Base-by-base conservation (phyloP, 2,888 invertebrate genomes). In the Sisyra terminalis region DNA sequence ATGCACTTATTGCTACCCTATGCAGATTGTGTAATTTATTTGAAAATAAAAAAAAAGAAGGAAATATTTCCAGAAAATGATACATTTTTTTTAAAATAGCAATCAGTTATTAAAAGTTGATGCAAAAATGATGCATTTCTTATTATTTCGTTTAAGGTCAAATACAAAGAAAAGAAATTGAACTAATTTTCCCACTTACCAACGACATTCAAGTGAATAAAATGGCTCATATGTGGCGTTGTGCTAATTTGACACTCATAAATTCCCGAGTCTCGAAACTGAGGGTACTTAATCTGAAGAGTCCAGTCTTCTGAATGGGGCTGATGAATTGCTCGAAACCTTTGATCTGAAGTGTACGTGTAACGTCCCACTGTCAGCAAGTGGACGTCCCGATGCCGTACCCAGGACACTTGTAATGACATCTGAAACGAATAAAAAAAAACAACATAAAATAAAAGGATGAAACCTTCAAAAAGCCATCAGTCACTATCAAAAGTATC, bases 221-320 rank as follows among this genome's bases (percentile, higher is more conserved):
- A 88, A 63, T 89, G 89, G 56, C 87, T 87, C 73, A 88, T 81
- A 57, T 89, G 90, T 16, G 90, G 90, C 45, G 88, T 88, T 47
- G 90, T 89, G 52, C 88, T 88, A 58, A 92, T 84, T 71, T 92
- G 92, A 64, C 90, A 92, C 66, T 92, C 90, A 66, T 92, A 92
- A 53, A 87, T 78, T 46, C 90, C 90, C 13, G 80, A 78, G 63
- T 92, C 90, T 50, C 87, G 73, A 59, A 86, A 83, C 60, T 90
- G 89, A 1, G 89, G 85, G 60, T 88, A 90, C 63, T 89, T 88
- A 63, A 92, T 87, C 67, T 85, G 84, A 52, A 92, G 71, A 48
- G 83, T 86, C 88, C 89, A 90, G 66, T 90, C 90, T 64, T 89
- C 89, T 47, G 85, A 78, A 54, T 84, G 83, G 32, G 78, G 78